These are phyloP conservation scores for Hydriomena furcata DNA, from an alignment of 2,888 invertebrate species.

Conservation along the genomic window DNA sequence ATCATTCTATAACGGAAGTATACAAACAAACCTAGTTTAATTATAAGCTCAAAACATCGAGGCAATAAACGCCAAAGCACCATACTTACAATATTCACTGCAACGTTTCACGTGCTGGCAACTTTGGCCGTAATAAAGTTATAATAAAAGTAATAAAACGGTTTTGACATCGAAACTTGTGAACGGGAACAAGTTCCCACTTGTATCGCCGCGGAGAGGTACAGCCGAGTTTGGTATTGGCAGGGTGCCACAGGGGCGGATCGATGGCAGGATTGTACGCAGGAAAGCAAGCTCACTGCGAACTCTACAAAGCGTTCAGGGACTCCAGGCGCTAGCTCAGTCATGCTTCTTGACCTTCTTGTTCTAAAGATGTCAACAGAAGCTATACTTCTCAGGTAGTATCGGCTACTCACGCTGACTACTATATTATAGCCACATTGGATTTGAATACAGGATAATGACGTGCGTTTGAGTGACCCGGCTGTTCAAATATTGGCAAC, in stretches of 20 bases:
- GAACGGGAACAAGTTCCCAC: conserved; percentile 50
- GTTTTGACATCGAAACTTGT: conserved; percentile 57
- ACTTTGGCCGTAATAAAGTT: conserved; percentile 35
- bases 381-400: too few species aligned
- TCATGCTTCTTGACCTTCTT: too few species aligned
- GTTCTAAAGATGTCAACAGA: too few species aligned
- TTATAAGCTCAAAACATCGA: conserved; percentile 3
- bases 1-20: too few species aligned
- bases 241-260: conserved; percentile 70
- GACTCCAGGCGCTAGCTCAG: not conserved
- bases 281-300: conserved; percentile 24
- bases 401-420: too few species aligned
- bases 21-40: too few species aligned
- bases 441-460: too few species aligned
- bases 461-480: too few species aligned
- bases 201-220: conserved; percentile 54
- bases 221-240: conserved; percentile 69
- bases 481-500: too few species aligned
- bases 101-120: conserved; percentile 25
- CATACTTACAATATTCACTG: conserved; percentile 14
- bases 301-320: conserved; percentile 1
- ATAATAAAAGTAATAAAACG: conserved; percentile 53
- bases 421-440: too few species aligned
- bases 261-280: conserved; percentile 58
- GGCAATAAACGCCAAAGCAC: conserved; percentile 15